These are phyloP conservation scores for Thymallus thymallus DNA, from an alignment of 2,113 vertebrate genomes.

Conservation along the genomic window DNA sequence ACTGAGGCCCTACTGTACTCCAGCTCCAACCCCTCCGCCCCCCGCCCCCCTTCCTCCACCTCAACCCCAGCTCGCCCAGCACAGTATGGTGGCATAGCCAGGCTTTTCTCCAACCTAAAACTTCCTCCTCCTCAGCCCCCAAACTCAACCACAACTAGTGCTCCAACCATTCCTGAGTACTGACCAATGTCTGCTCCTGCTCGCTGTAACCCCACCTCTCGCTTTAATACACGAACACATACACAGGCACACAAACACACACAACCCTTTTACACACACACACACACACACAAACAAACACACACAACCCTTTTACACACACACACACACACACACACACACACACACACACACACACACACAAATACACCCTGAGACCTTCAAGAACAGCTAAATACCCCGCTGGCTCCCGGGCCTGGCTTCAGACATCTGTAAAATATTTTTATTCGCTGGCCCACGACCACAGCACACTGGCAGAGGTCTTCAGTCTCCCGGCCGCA, in stretches of 20 bases:
- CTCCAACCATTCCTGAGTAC: background rate
- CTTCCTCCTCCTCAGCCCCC: slow-evolving; percentile 12
- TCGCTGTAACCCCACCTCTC: background rate
- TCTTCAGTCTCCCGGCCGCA: slow-evolving; percentile 69
- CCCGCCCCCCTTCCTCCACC: slow-evolving; percentile 39
- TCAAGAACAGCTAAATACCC: slow-evolving; percentile 47
- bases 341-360: slow-evolving; percentile 13
- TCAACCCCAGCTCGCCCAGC: slow-evolving; percentile 29
- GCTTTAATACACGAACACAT: background rate
- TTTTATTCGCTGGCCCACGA: slow-evolving; percentile 70
- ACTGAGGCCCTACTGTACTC: slow-evolving; percentile 11
- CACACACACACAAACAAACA: no score
- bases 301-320: slow-evolving; percentile 11
- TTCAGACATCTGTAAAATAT: slow-evolving; percentile 77
- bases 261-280: slow-evolving; percentile 19
- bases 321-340: slow-evolving; percentile 19
- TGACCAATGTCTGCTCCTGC: slow-evolving; percentile 29
- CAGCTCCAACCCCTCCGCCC: background rate
- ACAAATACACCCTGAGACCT: slow-evolving; percentile 15
- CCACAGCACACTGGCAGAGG: slow-evolving; percentile 68
- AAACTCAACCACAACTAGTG: slow-evolving; percentile 14
- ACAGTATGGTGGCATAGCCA: background rate
- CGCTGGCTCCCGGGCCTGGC: slow-evolving; percentile 57
- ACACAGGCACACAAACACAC: background rate
- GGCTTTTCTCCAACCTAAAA: background rate